Percentiles rank a stretch among this genome's conserved stretches.
Evolutionary conservation across 1,140 invertebrate species (phyloP).

Genomic region (Apocrypta bakeri): DNA sequence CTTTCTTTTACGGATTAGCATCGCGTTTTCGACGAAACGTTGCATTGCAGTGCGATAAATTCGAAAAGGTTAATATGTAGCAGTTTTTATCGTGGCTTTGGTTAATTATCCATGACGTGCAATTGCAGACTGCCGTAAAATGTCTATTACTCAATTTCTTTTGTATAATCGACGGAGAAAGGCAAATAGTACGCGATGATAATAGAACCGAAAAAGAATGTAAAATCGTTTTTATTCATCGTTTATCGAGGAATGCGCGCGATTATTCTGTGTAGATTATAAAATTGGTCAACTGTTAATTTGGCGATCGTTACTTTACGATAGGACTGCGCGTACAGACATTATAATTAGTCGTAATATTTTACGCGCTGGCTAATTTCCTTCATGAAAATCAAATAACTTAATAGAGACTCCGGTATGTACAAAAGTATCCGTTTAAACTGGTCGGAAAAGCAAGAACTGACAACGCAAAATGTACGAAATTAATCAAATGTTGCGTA

Average conservation of each 20-base stretch:
- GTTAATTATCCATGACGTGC: not conserved
- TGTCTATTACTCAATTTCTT: not conserved
- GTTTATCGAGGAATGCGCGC: no score
- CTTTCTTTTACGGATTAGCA: not conserved
- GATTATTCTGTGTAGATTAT: no score
- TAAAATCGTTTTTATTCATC: no score
- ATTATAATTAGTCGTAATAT: slow-evolving; percentile 14
- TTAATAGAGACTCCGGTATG: not conserved
- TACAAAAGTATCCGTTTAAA: not conserved
- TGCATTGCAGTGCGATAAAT: not conserved
- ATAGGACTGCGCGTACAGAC: not conserved
- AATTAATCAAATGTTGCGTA: no score
- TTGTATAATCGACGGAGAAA: no score
- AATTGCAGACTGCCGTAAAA: not conserved
- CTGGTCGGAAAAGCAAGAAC: no score
- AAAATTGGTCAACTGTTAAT: not conserved
- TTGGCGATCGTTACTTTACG: not conserved
- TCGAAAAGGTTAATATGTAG: not conserved
- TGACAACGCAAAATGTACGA: no score
- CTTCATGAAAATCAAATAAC: not conserved
- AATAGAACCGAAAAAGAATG: no score
- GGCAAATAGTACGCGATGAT: no score
- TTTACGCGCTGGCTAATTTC: not conserved
- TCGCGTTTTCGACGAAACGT: no score
- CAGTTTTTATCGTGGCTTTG: no score